Percentiles rank a stretch among this genome's conserved stretches.
phyloP scores from a whole-genome alignment of 1,140 invertebrate species.

The Zaprionus gabonicus region DNA sequence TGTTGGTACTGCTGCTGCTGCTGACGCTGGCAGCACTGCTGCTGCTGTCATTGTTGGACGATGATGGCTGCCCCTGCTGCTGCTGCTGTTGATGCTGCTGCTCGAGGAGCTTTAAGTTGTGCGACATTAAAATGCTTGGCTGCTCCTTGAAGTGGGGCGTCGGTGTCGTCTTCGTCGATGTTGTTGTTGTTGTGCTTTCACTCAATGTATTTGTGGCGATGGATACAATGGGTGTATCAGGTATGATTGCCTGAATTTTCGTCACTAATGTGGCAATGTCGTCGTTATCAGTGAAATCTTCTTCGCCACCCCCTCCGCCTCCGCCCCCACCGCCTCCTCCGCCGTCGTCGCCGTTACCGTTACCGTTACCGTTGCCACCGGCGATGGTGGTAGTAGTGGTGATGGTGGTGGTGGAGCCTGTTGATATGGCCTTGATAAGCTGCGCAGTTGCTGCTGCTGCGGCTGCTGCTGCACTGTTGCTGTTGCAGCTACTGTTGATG shows the following conservation, averaged over 20 bases:
- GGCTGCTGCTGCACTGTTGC: constrained; percentile 9
- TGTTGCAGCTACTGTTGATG: constrained; percentile 16
- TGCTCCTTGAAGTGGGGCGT: constrained; percentile 66
- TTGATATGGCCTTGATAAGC: constrained; percentile 51
- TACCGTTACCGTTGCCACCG: neutral
- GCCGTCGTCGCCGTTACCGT: neutral
- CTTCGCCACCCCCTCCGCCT: neutral
- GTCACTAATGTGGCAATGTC: constrained; percentile 46
- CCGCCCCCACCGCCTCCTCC: neutral
- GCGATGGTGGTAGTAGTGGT: neutral
- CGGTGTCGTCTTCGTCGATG: constrained; percentile 78
- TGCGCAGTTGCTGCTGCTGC: constrained; percentile 29
- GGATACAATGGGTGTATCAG: constrained; percentile 79
- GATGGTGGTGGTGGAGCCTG: constrained; percentile 23
- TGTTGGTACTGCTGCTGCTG: neutral
- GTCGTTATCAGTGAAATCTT: constrained; percentile 16
- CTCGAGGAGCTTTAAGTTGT: constrained; percentile 49
- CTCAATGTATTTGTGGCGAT: constrained; percentile 78
- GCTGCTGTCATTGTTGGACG: constrained; percentile 22
- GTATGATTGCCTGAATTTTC: constrained; percentile 70
- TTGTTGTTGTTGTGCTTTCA: constrained; percentile 78
- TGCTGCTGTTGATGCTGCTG: constrained; percentile 19
- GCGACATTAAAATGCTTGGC: constrained; percentile 62
- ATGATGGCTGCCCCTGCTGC: neutral
- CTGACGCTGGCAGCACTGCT: neutral